Evolutionary conservation across 1,140 invertebrate genomes (phyloP), one percentile per base, ranked within the genome.

Genomic region (Psilanteris sp.): DNA sequence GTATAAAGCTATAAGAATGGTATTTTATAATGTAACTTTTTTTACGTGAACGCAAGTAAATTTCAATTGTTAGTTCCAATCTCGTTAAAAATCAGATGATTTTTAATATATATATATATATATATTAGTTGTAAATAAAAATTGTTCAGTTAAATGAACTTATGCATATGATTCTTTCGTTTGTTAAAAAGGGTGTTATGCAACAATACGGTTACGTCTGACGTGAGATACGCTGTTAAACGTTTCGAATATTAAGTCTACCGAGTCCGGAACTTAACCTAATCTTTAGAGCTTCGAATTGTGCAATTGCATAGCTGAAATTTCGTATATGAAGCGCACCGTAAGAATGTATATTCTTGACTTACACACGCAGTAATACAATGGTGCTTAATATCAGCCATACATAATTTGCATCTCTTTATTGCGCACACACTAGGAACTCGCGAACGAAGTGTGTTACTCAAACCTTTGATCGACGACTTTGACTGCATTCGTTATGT

Each of bases 381-480:
- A 75, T 75, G 41, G 41, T 39, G 55, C 62, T 75, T 75, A 68
- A 75, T 68, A 75, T 55, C 72, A 68, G 50, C 71, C 36, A 48
- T 37, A 68, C 26, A 55, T 64, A 75, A 68, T 68, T 75, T 75
- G 55, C 62, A 68, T 75, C 72, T 55, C 72, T 57, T 62, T 75
- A 68, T 41, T 27, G 57, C 37, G 37, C 62, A 18, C 44, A 36
- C 13, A 18, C 36, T 36, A 22, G 59, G 10, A 64, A 66, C 52
- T 66, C 37, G 26, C 29, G 43, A 73, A 55, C 34, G 34, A 57
- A 57, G 32, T 26, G 43, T 9, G 36, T 43, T 3, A 13, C 57
- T 61, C 52, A 36, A 44, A 18, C 41, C 46, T 62, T 72, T 61
- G 68, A 72, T 55, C 55, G 46, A 44, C 46, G 46, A 62, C 39